phyloP scores from a whole-genome alignment of 2,888 invertebrate genomes.

The Noctua pronuba region DNA sequence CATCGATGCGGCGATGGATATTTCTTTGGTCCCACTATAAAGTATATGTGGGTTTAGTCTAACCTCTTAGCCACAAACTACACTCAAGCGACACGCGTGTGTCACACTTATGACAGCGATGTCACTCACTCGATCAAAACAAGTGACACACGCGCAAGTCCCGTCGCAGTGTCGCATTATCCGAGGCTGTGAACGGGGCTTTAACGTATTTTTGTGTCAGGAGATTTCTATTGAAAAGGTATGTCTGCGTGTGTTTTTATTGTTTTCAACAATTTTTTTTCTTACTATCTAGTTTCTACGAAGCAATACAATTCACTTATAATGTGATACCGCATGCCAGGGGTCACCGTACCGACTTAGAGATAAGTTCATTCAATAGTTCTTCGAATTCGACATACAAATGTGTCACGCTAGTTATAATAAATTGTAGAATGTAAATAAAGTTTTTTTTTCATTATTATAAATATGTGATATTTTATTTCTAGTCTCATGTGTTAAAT shows the following conservation, averaged over 20 bases:
- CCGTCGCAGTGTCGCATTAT: not conserved
- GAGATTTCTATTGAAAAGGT: not conserved
- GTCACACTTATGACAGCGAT: not conserved
- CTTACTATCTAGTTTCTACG: not conserved
- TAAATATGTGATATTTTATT: not conserved
- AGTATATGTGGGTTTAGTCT: not conserved
- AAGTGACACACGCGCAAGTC: not conserved
- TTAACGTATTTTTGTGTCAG: not conserved
- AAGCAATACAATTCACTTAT: slow-evolving; percentile 23
- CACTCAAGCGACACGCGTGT: not conserved
- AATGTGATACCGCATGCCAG: slow-evolving; percentile 63
- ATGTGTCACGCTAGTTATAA: slow-evolving; percentile 1
- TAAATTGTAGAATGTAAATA: not conserved
- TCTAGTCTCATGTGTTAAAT: too few relatives aligned
- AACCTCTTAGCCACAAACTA: not conserved
- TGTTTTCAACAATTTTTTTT: not conserved
- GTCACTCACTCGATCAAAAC: not conserved
- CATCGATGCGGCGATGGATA: too few relatives aligned
- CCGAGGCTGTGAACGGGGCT: not conserved
- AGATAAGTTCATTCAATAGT: slow-evolving; percentile 55
- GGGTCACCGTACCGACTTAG: slow-evolving; percentile 59
- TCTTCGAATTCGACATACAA: slow-evolving; percentile 37
- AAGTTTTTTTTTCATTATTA: not conserved
- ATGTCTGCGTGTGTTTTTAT: not conserved
- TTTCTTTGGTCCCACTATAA: not conserved